A percentile compares a stretch with the other conserved stretches of the same genome.
These are phyloP conservation scores for Butorides virescens DNA, from an alignment of 2,113 vertebrate species.

Conservation along the genomic window DNA sequence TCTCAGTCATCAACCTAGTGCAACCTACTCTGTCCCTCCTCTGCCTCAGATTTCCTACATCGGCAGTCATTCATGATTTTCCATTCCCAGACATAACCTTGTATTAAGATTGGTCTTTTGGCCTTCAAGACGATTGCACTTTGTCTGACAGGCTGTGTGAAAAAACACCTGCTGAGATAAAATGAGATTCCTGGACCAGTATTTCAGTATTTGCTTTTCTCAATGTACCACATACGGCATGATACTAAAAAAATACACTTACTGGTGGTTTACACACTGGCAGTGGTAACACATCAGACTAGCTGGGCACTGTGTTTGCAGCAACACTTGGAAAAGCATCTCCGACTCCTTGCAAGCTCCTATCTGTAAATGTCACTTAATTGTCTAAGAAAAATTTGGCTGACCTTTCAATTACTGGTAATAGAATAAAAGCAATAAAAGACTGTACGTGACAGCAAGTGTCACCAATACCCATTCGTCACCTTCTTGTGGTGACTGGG, in stretches of 20 bases:
- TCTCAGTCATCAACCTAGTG: background rate
- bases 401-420: constrained; percentile 57
- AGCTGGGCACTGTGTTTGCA: background rate
- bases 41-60: background rate
- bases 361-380: constrained; percentile 47
- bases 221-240: background rate
- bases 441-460: background rate
- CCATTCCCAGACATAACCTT: background rate
- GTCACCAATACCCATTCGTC: background rate
- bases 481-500: background rate
- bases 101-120: background rate
- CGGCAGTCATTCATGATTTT: background rate
- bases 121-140: background rate
- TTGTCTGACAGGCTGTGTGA: background rate
- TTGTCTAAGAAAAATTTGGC: constrained; percentile 48
- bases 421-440: constrained; percentile 52
- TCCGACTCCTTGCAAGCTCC: background rate
- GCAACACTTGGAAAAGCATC: background rate
- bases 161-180: background rate
- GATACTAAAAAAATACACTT: background rate
- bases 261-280: background rate
- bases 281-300: background rate
- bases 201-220: background rate
- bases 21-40: background rate
- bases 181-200: background rate